Base-by-base conservation (phyloP, 2,888 invertebrate genomes). In the Lithosia quadra region DNA sequence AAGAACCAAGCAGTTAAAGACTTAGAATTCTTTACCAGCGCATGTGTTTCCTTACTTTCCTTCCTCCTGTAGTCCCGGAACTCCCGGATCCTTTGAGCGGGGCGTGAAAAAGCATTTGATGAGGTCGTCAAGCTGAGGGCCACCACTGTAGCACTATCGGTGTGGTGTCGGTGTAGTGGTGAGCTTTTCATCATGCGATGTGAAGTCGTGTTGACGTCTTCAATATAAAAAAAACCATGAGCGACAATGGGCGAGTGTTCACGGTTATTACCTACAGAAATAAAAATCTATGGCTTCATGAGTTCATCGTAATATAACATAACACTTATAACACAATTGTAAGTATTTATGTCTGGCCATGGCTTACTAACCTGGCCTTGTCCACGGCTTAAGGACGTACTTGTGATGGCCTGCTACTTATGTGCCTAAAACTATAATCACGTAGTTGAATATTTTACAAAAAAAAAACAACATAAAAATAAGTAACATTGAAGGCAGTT, bases 291-390 rank as follows among this genome's bases (percentile, higher is more conserved):
- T 22, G 36, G 22, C 18, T 39, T 36, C 60, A n/a, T 49, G 62
- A 22, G 39, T 60, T 11, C n/a, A n/a, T 28, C 43, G 28, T 13
- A 15, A 4, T 18, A 24, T 15, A 56, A 56, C 22, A 24, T 56
- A 56, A 56, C 24, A 13, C 13, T 22, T 11, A 22, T 24, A 49
- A 28, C 43, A 62, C 28, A 21, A 62, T 49, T 61, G 24, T 61
- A 61, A 43, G 43, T 43, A 18, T 43, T 39, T 62, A 62, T 10
- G n/a, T 18, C 33, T 28, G 55, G 33, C 49, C 63, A 22, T 67
- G 67, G 18, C 53, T 34, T 9, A 61, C 66, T 60, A 55, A 24
- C 36, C 22, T 61, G 66, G 28, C 55, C 55, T 55, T 56, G 56
- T 28, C 22, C 28, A 7, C 55, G 24, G 28, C 63, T 53, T 34